These are phyloP conservation scores for Barnardius zonarius DNA, from an alignment of 2,113 vertebrate genomes.

Conservation along the genomic window DNA sequence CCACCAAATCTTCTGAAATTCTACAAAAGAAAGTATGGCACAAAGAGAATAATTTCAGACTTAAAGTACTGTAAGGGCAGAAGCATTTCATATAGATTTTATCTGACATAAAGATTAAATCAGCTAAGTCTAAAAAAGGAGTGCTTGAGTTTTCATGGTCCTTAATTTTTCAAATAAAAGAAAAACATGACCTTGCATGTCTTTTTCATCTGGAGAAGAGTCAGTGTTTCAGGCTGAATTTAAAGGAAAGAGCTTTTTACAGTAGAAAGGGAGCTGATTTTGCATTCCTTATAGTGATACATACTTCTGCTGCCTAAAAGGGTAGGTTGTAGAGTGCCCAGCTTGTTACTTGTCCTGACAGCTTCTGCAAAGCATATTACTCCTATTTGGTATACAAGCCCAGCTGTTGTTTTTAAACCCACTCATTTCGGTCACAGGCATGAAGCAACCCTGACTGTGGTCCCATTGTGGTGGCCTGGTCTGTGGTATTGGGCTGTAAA, in stretches of 20 bases:
- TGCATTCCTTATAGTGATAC: neutral
- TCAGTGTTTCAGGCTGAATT: neutral
- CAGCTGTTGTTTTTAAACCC: neutral
- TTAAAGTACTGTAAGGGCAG: neutral
- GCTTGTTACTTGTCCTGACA: neutral
- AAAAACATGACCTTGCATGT: neutral
- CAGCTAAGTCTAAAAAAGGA: neutral
- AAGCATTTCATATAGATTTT: neutral
- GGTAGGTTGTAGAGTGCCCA: neutral
- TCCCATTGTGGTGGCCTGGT: accelerated
- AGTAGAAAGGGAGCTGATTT: neutral
- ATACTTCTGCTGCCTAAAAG: neutral
- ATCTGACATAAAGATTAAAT: neutral
- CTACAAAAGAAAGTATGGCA: neutral
- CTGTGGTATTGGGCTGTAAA: neutral
- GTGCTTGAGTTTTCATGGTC: neutral
- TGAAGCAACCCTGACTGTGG: accelerated
- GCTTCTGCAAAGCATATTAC: neutral
- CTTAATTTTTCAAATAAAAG: constrained; percentile 1
- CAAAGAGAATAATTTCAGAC: neutral
- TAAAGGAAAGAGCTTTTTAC: neutral
- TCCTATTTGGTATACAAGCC: neutral
- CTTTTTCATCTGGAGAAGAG: neutral
- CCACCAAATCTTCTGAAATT: neutral
- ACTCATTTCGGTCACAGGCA: accelerated